phyloP scores from a whole-genome alignment of 2,113 vertebrate species.

The Halcyon senegalensis region DNA sequence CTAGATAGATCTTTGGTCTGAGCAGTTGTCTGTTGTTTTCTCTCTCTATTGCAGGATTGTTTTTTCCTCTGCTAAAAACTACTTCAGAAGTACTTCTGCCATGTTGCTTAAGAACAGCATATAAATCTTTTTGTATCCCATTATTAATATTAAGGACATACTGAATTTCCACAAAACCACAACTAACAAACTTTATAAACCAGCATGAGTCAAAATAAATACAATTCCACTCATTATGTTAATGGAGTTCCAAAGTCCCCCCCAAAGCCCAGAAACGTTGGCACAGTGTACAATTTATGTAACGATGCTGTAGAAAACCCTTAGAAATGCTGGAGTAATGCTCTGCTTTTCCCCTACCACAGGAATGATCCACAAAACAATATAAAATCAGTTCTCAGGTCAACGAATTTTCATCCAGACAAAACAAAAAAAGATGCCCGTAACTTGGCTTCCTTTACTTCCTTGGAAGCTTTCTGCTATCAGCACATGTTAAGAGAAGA shows the following conservation, averaged over 20 bases:
- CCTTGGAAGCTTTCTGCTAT: neutral
- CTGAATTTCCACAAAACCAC: constrained; percentile 34
- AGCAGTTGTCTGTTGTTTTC: neutral
- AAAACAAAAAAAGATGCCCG: neutral
- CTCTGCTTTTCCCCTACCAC: neutral
- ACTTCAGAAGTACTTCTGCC: neutral
- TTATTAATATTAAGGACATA: neutral
- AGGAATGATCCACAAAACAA: constrained; percentile 9
- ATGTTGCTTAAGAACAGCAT: neutral
- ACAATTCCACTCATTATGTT: neutral
- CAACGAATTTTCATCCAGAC: neutral
- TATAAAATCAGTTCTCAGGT: neutral
- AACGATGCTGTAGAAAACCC: neutral
- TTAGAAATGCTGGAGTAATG: neutral
- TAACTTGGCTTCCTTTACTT: neutral
- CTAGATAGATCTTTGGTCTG: neutral
- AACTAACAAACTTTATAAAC: constrained; percentile 11
- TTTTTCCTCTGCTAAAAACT: neutral
- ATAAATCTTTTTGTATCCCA: neutral
- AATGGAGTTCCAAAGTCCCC: constrained; percentile 17
- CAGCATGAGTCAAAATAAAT: constrained; percentile 15
- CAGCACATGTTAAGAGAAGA: neutral
- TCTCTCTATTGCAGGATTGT: neutral
- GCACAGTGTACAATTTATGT: neutral
- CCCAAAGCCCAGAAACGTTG: constrained; percentile 4